Evolutionary conservation across 1,140 invertebrate genomes (phyloP).

Genomic region (Himalopsyche phryganea): DNA sequence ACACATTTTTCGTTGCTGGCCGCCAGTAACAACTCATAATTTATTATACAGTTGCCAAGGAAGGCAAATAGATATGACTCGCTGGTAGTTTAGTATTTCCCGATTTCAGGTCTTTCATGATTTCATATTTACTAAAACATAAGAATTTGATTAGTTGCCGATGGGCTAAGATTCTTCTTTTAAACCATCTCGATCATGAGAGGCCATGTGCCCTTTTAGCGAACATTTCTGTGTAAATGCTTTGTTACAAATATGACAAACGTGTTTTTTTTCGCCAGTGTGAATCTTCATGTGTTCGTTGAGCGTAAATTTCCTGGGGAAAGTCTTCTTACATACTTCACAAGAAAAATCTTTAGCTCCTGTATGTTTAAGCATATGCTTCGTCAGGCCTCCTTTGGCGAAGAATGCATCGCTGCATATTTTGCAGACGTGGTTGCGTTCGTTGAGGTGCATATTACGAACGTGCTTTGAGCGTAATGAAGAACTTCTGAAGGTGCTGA

Average conservation of each 20-base stretch:
- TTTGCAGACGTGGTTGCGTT: slow-evolving; percentile 43
- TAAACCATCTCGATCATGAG: too few relatives aligned
- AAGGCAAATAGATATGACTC: too few relatives aligned
- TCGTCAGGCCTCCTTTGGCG: slow-evolving; percentile 40
- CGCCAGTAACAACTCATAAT: too few relatives aligned
- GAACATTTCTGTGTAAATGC: slow-evolving; percentile 52
- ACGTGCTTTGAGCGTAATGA: slow-evolving; percentile 48
- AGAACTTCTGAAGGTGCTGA: slow-evolving; percentile 41
- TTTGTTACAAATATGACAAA: slow-evolving; percentile 52
- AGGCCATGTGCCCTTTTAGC: slow-evolving; percentile 46
- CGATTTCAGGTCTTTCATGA: too few relatives aligned
- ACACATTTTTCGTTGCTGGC: too few relatives aligned
- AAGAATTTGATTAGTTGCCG: too few relatives aligned
- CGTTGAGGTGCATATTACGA: slow-evolving; percentile 43
- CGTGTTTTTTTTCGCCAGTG: too few relatives aligned
- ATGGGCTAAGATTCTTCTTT: too few relatives aligned
- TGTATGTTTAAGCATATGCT: slow-evolving; percentile 61
- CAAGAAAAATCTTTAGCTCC: slow-evolving; percentile 61
- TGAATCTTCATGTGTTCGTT: slow-evolving; percentile 68
- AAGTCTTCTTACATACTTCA: slow-evolving; percentile 56
- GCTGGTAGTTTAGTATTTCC: too few relatives aligned
- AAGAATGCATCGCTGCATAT: slow-evolving; percentile 45
- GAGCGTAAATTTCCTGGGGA: slow-evolving; percentile 66
- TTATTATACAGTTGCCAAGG: too few relatives aligned
- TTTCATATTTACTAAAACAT: too few relatives aligned